Evolutionary conservation across 2,113 vertebrate genomes (phyloP).

Genomic region (Sinosuthora webbiana): DNA sequence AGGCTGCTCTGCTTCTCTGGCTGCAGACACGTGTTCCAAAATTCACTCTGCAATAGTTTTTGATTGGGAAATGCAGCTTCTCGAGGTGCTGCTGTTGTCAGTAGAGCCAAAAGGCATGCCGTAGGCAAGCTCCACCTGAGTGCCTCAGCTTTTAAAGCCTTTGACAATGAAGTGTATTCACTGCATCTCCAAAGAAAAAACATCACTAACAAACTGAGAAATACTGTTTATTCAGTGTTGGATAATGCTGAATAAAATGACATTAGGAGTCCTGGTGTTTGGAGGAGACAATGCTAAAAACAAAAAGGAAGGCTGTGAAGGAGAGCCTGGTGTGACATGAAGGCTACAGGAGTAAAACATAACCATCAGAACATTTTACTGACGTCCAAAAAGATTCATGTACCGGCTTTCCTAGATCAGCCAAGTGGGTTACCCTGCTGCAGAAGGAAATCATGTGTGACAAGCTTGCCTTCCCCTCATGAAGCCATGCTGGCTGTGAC

Average conservation of each 20-base stretch:
- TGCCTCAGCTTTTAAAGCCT: neutral
- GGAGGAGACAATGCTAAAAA: neutral
- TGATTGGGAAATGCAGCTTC: neutral
- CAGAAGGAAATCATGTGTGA: neutral
- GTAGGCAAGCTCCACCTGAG: neutral
- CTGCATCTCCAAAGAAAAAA: neutral
- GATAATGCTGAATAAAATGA: neutral
- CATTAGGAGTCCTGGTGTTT: neutral
- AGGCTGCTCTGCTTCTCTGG: neutral
- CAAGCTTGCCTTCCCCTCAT: neutral
- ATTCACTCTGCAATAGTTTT: neutral
- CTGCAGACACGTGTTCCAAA: neutral
- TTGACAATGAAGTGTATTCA: neutral
- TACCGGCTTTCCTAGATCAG: neutral
- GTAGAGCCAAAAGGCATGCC: neutral
- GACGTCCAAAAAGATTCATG: neutral
- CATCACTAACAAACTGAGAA: neutral
- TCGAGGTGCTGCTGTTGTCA: rapidly evolving
- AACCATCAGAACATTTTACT: neutral
- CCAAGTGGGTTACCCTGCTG: neutral
- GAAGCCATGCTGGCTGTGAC: neutral
- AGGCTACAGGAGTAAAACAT: neutral
- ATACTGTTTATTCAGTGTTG: neutral
- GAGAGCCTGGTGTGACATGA: neutral
- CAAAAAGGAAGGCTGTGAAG: neutral